These are phyloP conservation scores for Poecilia wingei DNA, from an alignment of 2,797 vertebrate species.

Conservation along the genomic window DNA sequence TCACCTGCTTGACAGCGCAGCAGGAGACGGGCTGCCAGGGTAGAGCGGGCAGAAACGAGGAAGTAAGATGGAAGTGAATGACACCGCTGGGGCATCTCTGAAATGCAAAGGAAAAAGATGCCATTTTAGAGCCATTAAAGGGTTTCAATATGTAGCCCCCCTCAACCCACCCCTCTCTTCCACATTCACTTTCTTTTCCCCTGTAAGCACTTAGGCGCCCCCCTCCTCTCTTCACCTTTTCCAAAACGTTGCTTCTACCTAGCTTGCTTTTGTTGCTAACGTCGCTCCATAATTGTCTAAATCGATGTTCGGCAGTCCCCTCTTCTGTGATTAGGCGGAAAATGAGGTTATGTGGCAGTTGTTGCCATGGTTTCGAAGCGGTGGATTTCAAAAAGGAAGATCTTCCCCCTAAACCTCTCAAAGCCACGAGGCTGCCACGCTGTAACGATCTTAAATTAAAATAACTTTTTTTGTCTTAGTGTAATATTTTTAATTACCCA, in stretches of 20 bases:
- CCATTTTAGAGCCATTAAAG: constrained; percentile 56
- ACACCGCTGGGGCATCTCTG: constrained; percentile 26
- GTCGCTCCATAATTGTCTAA: constrained; percentile 74
- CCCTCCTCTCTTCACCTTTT: constrained; percentile 47
- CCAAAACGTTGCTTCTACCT: constrained; percentile 50
- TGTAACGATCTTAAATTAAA: constrained; percentile 80
- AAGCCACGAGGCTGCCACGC: constrained; percentile 54
- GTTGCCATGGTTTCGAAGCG: constrained; percentile 76
- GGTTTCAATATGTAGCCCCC: constrained; percentile 30
- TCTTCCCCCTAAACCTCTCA: constrained; percentile 26
- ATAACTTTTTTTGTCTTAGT: constrained; percentile 64
- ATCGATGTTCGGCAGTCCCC: constrained; percentile 70
- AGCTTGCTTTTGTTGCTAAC: constrained; percentile 74
- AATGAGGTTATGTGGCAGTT: constrained; percentile 69
- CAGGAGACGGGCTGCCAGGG: background rate
- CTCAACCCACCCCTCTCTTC: constrained; percentile 6
- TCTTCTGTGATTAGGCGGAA: constrained; percentile 71
- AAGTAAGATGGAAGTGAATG: constrained; percentile 10
- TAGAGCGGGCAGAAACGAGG: background rate
- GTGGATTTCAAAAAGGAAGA: constrained; percentile 56
- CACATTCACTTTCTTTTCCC: constrained; percentile 40
- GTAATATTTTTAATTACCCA: constrained; percentile 71
- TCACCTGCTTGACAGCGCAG: background rate
- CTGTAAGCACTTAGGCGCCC: constrained; percentile 48
- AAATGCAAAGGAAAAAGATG: constrained; percentile 29